Percentiles rank a stretch among this genome's conserved stretches.
phyloP scores from a whole-genome alignment of 2,888 invertebrate genomes.

The Plebejus melissa region DNA sequence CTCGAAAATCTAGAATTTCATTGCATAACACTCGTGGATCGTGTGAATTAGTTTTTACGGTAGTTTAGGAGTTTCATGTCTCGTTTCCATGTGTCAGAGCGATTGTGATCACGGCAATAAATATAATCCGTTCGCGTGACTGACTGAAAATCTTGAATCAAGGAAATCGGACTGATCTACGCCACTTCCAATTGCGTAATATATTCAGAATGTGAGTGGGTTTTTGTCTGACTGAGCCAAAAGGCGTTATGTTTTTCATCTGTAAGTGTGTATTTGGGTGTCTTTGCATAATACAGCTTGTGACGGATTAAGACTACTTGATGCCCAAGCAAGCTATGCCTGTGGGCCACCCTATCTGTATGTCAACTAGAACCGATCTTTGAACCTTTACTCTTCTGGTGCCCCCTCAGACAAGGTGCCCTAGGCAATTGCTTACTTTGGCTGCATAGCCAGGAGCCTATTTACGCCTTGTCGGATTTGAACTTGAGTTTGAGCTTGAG shows the following conservation, averaged over 20 bases:
- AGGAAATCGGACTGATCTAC: slow-evolving; percentile 34
- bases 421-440: too few relatives aligned
- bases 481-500: too few relatives aligned
- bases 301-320: too few relatives aligned
- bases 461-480: too few relatives aligned
- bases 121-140: slow-evolving; percentile 35
- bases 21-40: not conserved
- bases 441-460: too few relatives aligned
- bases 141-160: slow-evolving; percentile 36
- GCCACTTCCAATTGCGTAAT: slow-evolving; percentile 30
- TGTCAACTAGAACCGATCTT: too few relatives aligned
- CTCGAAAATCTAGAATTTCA: not conserved
- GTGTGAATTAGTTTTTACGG: not conserved
- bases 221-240: slow-evolving; percentile 9
- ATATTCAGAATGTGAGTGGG: slow-evolving; percentile 9
- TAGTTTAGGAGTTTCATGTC: not conserved
- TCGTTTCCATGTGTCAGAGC: slow-evolving; percentile 1
- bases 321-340: too few relatives aligned
- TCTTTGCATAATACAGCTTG: not conserved
- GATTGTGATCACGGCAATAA: slow-evolving; percentile 29
- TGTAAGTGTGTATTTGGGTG: not conserved
- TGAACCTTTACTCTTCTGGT: too few relatives aligned
- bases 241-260: not conserved
- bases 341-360: too few relatives aligned
- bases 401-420: too few relatives aligned